Evolutionary conservation across 2,113 vertebrate genomes (phyloP).

Genomic region (Pelecanus crispus): DNA sequence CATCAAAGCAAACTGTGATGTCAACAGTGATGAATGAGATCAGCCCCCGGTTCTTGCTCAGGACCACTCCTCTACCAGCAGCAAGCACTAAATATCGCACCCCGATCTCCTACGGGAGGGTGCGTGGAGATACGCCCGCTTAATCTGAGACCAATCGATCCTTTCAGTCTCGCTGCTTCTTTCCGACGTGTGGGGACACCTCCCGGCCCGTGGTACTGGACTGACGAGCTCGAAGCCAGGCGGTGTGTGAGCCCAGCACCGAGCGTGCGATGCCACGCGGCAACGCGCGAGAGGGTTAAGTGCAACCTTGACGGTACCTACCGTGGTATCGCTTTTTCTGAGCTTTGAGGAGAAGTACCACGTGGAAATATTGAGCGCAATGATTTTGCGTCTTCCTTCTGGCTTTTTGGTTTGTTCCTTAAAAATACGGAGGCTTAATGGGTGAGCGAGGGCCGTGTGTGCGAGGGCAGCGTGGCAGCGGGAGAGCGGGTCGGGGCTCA

Average conservation of each 20-base stretch:
- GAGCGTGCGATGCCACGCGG: rapidly evolving
- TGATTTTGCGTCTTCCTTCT: neutral
- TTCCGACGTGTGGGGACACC: rapidly evolving
- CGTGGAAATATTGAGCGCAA: neutral
- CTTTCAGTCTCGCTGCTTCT: neutral
- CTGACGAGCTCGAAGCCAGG: neutral
- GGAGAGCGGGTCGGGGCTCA: neutral
- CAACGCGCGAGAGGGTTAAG: neutral
- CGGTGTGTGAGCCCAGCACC: neutral
- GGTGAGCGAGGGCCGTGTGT: too few species aligned
- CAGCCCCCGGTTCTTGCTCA: neutral
- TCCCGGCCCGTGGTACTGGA: neutral
- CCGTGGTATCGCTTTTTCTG: rapidly evolving
- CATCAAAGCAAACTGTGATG: neutral
- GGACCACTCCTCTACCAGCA: neutral
- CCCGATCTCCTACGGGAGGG: neutral
- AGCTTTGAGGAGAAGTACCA: neutral
- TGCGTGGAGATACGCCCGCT: neutral
- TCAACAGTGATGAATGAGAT: neutral
- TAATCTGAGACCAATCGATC: neutral
- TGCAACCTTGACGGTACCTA: neutral
- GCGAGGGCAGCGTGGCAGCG: neutral
- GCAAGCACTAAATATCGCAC: neutral
- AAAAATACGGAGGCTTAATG: neutral
- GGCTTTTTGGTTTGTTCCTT: neutral